These are phyloP conservation scores for Sphyrna mokarran DNA, from an alignment of 2,113 vertebrate species.

Conservation along the genomic window DNA sequence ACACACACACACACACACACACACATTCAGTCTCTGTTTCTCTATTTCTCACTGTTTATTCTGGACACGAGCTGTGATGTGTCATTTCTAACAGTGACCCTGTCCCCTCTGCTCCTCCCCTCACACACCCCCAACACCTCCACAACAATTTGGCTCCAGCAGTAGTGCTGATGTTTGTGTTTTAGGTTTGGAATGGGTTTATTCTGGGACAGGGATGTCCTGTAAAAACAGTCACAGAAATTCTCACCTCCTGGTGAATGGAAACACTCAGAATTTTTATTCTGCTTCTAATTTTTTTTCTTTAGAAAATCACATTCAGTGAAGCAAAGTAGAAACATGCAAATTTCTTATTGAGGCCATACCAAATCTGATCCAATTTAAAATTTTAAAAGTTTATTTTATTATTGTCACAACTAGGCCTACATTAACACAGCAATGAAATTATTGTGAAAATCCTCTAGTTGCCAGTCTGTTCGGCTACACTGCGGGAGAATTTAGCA, in stretches of 20 bases:
- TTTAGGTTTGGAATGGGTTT: neutral
- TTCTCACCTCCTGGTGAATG: neutral
- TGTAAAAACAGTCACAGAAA: neutral
- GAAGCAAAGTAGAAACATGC: neutral
- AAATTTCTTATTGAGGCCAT: neutral
- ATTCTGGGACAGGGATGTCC: neutral
- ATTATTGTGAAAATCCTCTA: too few relatives aligned
- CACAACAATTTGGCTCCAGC: neutral
- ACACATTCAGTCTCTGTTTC: neutral
- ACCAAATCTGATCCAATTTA: neutral
- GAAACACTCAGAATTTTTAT: neutral
- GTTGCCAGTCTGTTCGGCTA: too few relatives aligned
- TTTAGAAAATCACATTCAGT: neutral
- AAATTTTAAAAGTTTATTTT: too few relatives aligned
- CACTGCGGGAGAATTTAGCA: too few relatives aligned
- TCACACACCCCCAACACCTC: neutral
- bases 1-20: neutral
- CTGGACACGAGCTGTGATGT: neutral
- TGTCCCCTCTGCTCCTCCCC: neutral
- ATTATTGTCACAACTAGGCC: too few relatives aligned
- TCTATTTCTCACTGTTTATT: neutral
- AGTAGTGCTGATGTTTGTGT: neutral
- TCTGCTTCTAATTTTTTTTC: neutral
- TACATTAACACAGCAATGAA: too few relatives aligned
- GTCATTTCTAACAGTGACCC: slow-evolving; percentile 8